phyloP scores from a whole-genome alignment of 2,888 invertebrate genomes.

The Nasonovia ribisnigri region DNA sequence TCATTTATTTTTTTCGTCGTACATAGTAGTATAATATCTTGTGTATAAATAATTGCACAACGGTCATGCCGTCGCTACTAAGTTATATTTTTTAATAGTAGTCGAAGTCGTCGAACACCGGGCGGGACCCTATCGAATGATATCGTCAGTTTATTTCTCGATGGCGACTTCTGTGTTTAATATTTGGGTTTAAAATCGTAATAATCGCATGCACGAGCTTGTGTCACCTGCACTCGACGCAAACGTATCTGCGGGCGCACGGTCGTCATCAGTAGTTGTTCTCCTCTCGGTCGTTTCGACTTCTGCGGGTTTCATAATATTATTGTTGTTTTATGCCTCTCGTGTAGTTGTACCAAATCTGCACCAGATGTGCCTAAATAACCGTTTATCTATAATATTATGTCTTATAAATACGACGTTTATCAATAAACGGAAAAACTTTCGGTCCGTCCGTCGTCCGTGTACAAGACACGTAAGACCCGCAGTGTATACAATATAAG shows the following conservation, averaged over 20 bases:
- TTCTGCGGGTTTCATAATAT: not conserved
- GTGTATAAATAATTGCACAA: not conserved
- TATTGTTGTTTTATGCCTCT: not conserved
- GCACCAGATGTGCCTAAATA: not conserved
- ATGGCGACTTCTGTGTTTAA: not conserved
- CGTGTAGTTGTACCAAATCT: not conserved
- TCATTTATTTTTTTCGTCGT: not conserved
- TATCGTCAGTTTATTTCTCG: not conserved
- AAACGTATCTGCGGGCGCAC: not conserved
- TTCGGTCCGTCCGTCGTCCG: not conserved
- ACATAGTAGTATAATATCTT: not conserved
- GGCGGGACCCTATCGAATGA: not conserved
- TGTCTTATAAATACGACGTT: not conserved
- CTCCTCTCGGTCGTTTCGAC: not conserved
- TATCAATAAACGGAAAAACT: not conserved
- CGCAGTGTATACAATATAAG: not conserved
- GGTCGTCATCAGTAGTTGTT: not conserved
- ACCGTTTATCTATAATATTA: not conserved
- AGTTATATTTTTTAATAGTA: not conserved
- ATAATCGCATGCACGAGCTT: not conserved
- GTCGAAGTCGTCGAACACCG: not conserved
- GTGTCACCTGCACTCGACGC: not conserved
- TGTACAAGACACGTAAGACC: not conserved
- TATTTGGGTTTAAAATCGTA: not conserved
- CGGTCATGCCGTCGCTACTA: not conserved